A percentile compares a stretch with the other conserved stretches of the same genome.
These are phyloP conservation scores for Acronicta aceris DNA, from an alignment of 2,888 invertebrate genomes.

Conservation along the genomic window DNA sequence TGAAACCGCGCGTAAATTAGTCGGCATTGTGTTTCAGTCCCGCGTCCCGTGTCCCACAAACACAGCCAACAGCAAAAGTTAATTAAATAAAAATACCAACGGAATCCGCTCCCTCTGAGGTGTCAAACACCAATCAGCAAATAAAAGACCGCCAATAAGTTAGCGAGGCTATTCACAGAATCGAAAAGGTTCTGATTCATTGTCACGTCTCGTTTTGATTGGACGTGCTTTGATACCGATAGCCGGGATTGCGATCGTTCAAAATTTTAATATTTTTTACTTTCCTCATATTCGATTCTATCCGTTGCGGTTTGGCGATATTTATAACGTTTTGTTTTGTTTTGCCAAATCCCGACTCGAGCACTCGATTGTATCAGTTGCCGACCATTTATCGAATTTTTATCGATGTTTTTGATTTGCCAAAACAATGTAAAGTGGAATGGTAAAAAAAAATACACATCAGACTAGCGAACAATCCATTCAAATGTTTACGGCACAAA, in stretches of 20 bases:
- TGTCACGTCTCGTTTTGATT: constrained; percentile 88
- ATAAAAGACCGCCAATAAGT: constrained; percentile 87
- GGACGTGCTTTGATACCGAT: constrained; percentile 89
- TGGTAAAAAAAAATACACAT: background rate
- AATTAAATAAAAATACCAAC: constrained; percentile 85
- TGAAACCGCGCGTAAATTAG: constrained; percentile 80
- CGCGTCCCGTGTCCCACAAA: constrained; percentile 65
- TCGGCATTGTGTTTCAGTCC: constrained; percentile 77
- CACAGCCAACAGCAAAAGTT: constrained; percentile 76
- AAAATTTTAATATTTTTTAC: constrained; percentile 85
- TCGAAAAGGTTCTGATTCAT: constrained; percentile 86
- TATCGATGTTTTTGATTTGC: constrained; percentile 59
- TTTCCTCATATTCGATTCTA: constrained; percentile 83
- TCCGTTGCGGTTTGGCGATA: constrained; percentile 81
- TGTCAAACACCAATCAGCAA: constrained; percentile 87
- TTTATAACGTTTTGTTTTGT: constrained; percentile 82
- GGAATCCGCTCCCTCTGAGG: constrained; percentile 77
- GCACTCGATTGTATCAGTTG: constrained; percentile 66
- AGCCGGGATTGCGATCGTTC: constrained; percentile 84
- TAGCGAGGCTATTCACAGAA: constrained; percentile 84
- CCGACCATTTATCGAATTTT: constrained; percentile 72
- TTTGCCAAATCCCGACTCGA: constrained; percentile 69
- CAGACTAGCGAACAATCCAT: no score
- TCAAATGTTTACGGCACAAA: no score
- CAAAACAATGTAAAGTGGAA: constrained; percentile 36